phyloP scores from a whole-genome alignment of 2,797 vertebrate genomes.

The Fundulus diaphanus region DNA sequence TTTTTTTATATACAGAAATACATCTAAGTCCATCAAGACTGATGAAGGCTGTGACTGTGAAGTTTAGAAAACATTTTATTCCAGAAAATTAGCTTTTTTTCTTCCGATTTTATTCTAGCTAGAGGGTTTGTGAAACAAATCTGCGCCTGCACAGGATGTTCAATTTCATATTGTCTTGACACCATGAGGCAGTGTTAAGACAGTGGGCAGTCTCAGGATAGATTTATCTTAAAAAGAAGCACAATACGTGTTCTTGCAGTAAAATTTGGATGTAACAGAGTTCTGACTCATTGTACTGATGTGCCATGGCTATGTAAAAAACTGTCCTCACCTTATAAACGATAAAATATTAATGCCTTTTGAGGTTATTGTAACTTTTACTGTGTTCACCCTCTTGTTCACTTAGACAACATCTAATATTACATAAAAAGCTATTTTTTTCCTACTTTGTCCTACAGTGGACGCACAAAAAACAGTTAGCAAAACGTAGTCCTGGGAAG shows the following conservation, averaged over 20 bases:
- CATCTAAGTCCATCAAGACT: constrained; percentile 28
- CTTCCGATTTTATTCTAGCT: constrained; percentile 21
- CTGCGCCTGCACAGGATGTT: constrained; percentile 14
- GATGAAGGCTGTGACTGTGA: constrained; percentile 29
- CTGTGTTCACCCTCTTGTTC: neutral
- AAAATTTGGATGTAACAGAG: neutral
- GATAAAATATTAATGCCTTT: neutral
- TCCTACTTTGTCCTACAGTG: neutral
- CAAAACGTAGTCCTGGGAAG: neutral
- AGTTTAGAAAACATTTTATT: constrained; percentile 36
- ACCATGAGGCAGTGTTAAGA: constrained; percentile 19
- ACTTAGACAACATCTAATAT: neutral
- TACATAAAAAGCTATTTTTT: neutral
- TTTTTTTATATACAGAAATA: constrained; percentile 40
- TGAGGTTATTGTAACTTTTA: neutral
- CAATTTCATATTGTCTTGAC: constrained; percentile 37
- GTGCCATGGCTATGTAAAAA: neutral
- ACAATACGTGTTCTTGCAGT: neutral
- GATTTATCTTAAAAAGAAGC: neutral
- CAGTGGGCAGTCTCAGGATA: constrained; percentile 16
- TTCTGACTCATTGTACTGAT: neutral
- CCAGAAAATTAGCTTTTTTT: constrained; percentile 38
- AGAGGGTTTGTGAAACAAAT: constrained; percentile 36
- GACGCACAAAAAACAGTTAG: neutral
- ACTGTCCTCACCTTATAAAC: neutral